A percentile compares a stretch with the other conserved stretches of the same genome.
phyloP scores from a whole-genome alignment of 2,888 invertebrate species.

The Sinhomidia bicolor region DNA sequence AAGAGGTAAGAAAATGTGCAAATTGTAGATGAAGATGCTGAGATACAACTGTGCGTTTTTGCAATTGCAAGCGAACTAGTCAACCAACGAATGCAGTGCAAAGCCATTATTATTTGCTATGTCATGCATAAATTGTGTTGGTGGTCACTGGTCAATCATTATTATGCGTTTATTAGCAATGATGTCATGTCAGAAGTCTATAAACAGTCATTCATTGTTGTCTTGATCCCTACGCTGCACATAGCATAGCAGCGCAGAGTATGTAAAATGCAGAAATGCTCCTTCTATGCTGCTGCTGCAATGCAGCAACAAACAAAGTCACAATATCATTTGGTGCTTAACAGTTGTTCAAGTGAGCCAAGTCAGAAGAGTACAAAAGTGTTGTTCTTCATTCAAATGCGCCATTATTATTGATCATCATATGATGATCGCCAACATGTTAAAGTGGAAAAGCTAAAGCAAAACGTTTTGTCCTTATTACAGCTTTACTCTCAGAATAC shows the following conservation, averaged over 20 bases:
- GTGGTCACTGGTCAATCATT: constrained; percentile 63
- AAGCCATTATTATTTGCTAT: constrained; percentile 42
- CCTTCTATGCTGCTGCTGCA: neutral
- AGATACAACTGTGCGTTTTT: neutral
- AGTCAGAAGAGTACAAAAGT: neutral
- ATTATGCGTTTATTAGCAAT: constrained; percentile 49
- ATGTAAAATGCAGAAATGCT: neutral
- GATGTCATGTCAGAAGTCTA: constrained; percentile 53
- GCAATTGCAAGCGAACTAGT: too few species aligned
- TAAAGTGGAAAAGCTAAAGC: neutral
- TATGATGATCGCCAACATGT: neutral
- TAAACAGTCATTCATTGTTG: constrained; percentile 43
- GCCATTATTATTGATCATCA: constrained; percentile 36
- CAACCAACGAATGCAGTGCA: constrained; percentile 10
- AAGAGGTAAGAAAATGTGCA: too few species aligned
- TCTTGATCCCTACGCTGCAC: neutral
- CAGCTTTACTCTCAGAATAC: neutral
- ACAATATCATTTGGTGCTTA: neutral
- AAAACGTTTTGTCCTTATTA: constrained; percentile 55
- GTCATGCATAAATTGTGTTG: constrained; percentile 56
- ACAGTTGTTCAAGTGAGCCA: neutral
- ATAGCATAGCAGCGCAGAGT: neutral
- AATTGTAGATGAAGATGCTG: constrained; percentile 1
- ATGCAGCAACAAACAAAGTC: constrained; percentile 2
- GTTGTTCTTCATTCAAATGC: constrained; percentile 24